phyloP scores from a whole-genome alignment of 1,140 invertebrate genomes.

The Andrena cerasifolii region DNA sequence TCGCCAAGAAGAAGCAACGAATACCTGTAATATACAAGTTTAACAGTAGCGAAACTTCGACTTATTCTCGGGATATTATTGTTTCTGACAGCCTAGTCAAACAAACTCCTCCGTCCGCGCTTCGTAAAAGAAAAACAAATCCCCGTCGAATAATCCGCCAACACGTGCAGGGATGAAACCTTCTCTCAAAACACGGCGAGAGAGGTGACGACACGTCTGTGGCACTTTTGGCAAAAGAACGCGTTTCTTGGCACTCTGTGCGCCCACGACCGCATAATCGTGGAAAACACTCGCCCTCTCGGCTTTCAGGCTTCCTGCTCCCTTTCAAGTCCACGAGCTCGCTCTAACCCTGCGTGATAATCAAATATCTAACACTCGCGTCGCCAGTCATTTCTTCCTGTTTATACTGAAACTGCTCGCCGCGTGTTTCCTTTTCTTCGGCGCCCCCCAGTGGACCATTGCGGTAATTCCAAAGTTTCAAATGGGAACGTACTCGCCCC shows the following conservation, averaged over 20 bases:
- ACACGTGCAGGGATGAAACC: background rate
- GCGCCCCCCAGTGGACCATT: background rate
- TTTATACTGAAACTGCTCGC: background rate
- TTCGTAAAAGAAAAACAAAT: background rate
- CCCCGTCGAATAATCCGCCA: background rate
- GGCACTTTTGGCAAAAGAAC: slow-evolving; percentile 35
- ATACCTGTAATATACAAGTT: too few species aligned
- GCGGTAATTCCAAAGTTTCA: background rate
- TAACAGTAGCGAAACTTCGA: too few species aligned
- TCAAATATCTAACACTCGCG: background rate
- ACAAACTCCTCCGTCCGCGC: too few species aligned
- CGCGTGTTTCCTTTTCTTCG: background rate
- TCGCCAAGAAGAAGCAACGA: too few species aligned
- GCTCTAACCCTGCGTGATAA: background rate
- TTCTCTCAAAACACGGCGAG: background rate
- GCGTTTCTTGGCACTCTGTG: slow-evolving; percentile 37
- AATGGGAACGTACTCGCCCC: too few species aligned
- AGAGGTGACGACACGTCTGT: slow-evolving; percentile 31
- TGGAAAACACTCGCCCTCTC: background rate
- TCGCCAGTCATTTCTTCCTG: background rate
- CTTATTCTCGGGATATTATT: too few species aligned
- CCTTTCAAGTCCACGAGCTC: slow-evolving; percentile 29
- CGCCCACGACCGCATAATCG: background rate
- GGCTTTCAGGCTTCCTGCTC: slow-evolving; percentile 9
- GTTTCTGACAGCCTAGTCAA: too few species aligned